Evolutionary conservation across 2,113 vertebrate species (phyloP), one percentile per base, ranked within the genome.

Genomic region (Nothocercus julius): DNA sequence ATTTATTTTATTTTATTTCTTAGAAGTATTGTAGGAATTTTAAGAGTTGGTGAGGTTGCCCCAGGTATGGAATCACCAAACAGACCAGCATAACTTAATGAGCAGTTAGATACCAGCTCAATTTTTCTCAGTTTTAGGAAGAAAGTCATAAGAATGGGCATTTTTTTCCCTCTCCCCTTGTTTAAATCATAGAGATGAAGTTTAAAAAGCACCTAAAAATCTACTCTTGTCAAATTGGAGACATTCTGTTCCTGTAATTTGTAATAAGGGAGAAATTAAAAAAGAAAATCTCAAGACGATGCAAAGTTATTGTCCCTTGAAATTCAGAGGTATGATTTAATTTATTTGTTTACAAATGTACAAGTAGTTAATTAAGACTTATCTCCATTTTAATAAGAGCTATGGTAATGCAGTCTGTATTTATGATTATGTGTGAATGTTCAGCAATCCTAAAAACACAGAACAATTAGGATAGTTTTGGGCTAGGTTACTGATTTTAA

Each of bases 301-400:
- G 40, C 74, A 88, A 90, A 94, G 18, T 32, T 90, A 25, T 49
- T 73, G 49, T 76, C 54, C 54, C 74, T 95, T 87, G 58, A 38
- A 93, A 51, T 82, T 92, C 80, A 54, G 69, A 90, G 74, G 73
- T 87, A 84, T 25, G 83, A 89, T 93, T 94, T 95, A 66, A 73
- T 93, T 96, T 91, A 90, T 95, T 96, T 96, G 62, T 95, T 96
- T 97, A 95, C 62, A 85, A 63, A 89, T n/a, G 47, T 90, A 90
- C 56, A 79, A 87, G 38, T 19, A 2, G 80, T 94, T 96, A 96
- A 94, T 96, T 95, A 95, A 96, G 77, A 82, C 93, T 95, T 96
- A 96, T 95, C 95, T 97, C n/a, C 3, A 53, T 86, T 94, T 96
- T 92, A 96, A 96, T 96, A 94, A 89, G 80, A 91, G 82, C 61